Evolutionary conservation across 2,888 invertebrate genomes (phyloP).

Genomic region (Amblyteles armatorius): DNA sequence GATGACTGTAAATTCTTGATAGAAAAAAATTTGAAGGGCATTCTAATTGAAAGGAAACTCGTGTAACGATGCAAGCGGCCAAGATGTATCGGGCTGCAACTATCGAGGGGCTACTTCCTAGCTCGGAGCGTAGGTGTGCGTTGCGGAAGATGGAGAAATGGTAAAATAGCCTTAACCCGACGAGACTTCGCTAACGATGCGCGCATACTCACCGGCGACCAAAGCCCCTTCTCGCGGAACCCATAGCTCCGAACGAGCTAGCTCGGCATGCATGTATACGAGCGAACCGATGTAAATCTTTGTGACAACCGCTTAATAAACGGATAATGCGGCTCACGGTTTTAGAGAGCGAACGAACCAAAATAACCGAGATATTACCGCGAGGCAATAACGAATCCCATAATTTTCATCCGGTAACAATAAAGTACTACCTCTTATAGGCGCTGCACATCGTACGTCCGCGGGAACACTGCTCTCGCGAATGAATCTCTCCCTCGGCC

Average conservation of each 20-base stretch:
- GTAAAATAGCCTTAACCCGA: conserved; percentile 59
- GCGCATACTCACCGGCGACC: background rate
- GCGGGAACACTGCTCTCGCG: conserved; percentile 42
- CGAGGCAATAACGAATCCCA: conserved; percentile 66
- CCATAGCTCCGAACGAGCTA: background rate
- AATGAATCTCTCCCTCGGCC: conserved; percentile 10
- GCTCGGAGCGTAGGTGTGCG: conserved; percentile 35
- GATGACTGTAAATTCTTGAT: background rate
- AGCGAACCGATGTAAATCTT: conserved; percentile 69
- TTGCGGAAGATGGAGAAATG: conserved; percentile 39
- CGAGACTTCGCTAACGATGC: conserved; percentile 62
- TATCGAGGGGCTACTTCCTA: conserved; percentile 5
- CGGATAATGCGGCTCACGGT: conserved; percentile 68
- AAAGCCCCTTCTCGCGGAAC: background rate
- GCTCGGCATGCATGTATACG: conserved; percentile 13
- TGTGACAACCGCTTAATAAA: conserved; percentile 73
- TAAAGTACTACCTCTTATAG: conserved; percentile 60
- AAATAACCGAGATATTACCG: conserved; percentile 68
- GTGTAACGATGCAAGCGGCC: background rate
- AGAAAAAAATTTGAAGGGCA: background rate
- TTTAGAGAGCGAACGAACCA: conserved; percentile 63
- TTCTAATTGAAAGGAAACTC: background rate
- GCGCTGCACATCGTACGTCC: conserved; percentile 10
- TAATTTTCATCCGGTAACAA: conserved; percentile 65
- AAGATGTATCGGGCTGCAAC: conserved; percentile 8